Percentiles rank a stretch among this genome's conserved stretches.
phyloP scores from a whole-genome alignment of 2,888 invertebrate genomes.

The Alviniconcha strummeri region DNA sequence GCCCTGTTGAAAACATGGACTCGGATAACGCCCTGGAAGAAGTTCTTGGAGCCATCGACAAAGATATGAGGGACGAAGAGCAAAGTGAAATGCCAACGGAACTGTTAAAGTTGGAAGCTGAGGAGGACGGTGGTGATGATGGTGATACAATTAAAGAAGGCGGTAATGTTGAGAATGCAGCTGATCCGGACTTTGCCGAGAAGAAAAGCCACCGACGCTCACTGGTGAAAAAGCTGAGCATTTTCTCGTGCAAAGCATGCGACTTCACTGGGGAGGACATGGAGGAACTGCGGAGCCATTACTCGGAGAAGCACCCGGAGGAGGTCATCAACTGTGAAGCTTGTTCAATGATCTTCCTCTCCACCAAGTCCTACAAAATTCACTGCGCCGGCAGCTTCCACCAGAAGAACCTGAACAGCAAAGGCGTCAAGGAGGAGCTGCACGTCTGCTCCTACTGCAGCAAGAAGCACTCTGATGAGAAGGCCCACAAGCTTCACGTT shows the following conservation, averaged over 20 bases:
- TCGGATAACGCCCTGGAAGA: constrained; percentile 18
- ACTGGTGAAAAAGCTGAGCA: constrained; percentile 41
- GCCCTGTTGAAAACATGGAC: background rate
- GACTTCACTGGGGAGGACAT: constrained; percentile 57
- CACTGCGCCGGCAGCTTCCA: constrained; percentile 61
- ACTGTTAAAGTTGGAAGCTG: background rate
- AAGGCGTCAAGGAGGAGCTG: constrained; percentile 39
- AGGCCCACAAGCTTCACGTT: constrained; percentile 59
- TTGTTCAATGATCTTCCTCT: constrained; percentile 62
- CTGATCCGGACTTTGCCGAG: constrained; percentile 10
- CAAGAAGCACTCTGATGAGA: constrained; percentile 62
- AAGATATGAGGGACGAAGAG: constrained; percentile 15
- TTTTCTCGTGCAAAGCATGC: constrained; percentile 65
- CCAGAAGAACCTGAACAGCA: constrained; percentile 54
- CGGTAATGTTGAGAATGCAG: constrained; percentile 37
- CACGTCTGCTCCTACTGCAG: constrained; percentile 61
- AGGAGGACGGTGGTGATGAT: background rate
- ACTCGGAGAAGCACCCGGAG: constrained; percentile 58
- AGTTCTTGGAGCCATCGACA: constrained; percentile 24
- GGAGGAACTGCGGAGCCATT: constrained; percentile 62
- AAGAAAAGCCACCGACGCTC: background rate
- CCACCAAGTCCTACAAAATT: constrained; percentile 57
- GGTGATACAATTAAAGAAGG: background rate
- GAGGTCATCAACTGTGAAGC: constrained; percentile 58
- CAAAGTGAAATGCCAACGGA: background rate